Conservation (phyloP, 2,797 vertebrate genomes). For the Lutjanus argentimaculatus region DNA sequence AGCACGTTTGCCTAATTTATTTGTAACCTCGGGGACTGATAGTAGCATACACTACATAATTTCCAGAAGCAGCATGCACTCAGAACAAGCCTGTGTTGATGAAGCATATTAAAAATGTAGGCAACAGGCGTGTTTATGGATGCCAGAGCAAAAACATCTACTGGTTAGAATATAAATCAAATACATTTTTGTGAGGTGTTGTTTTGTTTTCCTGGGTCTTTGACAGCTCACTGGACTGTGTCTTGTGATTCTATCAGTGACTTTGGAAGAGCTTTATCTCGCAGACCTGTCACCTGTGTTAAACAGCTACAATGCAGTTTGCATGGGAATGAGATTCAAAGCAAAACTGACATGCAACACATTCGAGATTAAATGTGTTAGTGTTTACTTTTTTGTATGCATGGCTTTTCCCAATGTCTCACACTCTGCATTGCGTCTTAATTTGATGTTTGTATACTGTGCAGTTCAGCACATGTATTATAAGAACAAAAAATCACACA, state of each 20-base stretch:
- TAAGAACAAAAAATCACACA: neutral
- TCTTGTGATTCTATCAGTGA: conserved; percentile 18
- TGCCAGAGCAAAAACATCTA: conserved; percentile 31
- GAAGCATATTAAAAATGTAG: conserved; percentile 12
- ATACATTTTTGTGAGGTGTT: conserved; percentile 26
- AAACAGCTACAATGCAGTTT: conserved; percentile 23
- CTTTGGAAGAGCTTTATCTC: conserved; percentile 27
- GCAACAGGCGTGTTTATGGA: neutral
- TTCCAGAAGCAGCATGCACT: neutral
- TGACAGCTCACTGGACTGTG: conserved; percentile 26
- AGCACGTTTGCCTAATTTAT: conserved; percentile 7
- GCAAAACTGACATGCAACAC: conserved; percentile 9
- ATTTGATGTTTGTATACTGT: neutral
- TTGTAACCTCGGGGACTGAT: conserved; percentile 8
- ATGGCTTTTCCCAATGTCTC: neutral
- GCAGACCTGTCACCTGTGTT: conserved; percentile 25
- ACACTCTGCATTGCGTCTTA: neutral
- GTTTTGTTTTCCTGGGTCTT: conserved; percentile 37
- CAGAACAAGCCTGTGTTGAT: neutral
- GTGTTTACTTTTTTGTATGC: conserved; percentile 1
- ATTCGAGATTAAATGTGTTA: neutral
- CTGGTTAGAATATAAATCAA: conserved; percentile 14
- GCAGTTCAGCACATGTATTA: conserved; percentile 1
- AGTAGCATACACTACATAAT: neutral
- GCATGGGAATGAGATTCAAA: conserved; percentile 32